Percentiles rank a stretch among this genome's conserved stretches.
phyloP scores from a whole-genome alignment of 2,113 vertebrate genomes.

The Shinisaurus crocodilurus region DNA sequence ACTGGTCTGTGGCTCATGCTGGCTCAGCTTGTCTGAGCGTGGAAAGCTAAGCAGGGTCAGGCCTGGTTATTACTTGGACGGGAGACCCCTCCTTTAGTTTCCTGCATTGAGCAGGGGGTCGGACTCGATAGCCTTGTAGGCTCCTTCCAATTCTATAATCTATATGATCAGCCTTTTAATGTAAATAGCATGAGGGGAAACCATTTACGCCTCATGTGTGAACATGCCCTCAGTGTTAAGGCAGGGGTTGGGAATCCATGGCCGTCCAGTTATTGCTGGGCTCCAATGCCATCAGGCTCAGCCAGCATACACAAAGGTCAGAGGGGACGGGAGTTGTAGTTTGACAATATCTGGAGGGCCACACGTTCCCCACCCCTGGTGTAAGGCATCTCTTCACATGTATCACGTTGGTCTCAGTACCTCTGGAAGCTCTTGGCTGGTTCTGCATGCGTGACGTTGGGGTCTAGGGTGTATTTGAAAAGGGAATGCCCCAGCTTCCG shows the following conservation, averaged over 20 bases:
- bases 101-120: too few relatives aligned
- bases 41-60: too few relatives aligned
- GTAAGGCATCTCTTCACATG: neutral
- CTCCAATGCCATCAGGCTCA: neutral
- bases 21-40: too few relatives aligned
- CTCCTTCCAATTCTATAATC: too few relatives aligned
- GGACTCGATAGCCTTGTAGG: too few relatives aligned
- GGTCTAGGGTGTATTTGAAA: slow-evolving; percentile 89
- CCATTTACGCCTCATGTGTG: too few relatives aligned
- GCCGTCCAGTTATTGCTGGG: neutral
- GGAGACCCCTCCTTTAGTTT: too few relatives aligned
- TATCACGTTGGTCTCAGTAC: slow-evolving; percentile 64
- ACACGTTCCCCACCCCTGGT: neutral
- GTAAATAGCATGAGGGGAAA: neutral
- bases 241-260: too few relatives aligned
- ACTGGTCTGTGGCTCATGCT: too few relatives aligned
- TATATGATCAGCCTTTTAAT: neutral
- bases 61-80: too few relatives aligned
- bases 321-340: too few relatives aligned
- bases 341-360: neutral
- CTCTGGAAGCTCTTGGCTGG: slow-evolving; percentile 92
- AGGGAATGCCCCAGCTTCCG: slow-evolving; percentile 77
- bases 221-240: neutral
- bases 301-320: neutral
- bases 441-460: slow-evolving; percentile 86